Evolutionary conservation across 2,888 invertebrate species (phyloP).

Genomic region (Ditylenchus weischeri): DNA sequence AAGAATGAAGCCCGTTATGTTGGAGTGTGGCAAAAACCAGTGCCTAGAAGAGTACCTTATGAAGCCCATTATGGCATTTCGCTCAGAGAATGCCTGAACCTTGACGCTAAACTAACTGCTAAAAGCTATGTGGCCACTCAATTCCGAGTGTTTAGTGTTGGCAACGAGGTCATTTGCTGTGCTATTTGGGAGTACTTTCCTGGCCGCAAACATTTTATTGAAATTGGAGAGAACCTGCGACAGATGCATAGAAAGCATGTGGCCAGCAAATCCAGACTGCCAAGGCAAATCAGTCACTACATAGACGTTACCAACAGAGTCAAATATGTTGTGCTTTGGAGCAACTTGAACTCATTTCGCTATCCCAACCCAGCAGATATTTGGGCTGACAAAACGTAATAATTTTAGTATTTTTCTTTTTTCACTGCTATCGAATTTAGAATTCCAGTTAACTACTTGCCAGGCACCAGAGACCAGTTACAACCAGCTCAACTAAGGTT

Average conservation of each 20-base stretch:
- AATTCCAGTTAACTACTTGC: conserved; percentile 30
- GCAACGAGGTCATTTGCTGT: conserved; percentile 47
- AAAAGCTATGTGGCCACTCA: conserved; percentile 50
- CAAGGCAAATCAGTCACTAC: conserved; percentile 52
- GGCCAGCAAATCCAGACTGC: conserved; percentile 24
- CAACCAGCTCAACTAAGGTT: conserved; percentile 48
- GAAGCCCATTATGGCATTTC: conserved; percentile 57
- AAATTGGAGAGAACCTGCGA: conserved; percentile 45
- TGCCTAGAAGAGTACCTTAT: conserved; percentile 39
- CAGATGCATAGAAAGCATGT: conserved; percentile 38
- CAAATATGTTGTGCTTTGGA: conserved; percentile 55
- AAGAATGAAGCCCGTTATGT: conserved; percentile 44
- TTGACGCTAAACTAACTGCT: conserved; percentile 37
- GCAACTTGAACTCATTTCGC: conserved; percentile 47
- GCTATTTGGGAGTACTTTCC: conserved; percentile 56
- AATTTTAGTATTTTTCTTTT: background rate
- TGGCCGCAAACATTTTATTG: conserved; percentile 44
- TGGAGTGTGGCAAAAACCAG: conserved; percentile 55
- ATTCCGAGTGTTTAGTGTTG: conserved; percentile 51
- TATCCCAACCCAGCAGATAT: conserved; percentile 51
- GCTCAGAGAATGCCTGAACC: conserved; percentile 48
- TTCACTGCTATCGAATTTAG: conserved; percentile 7
- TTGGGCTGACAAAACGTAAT: conserved; percentile 43
- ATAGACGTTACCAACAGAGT: conserved; percentile 37
- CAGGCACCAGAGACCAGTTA: conserved; percentile 37